Conservation (phyloP, 2,113 vertebrate genomes). For the Callipepla squamata region DNA sequence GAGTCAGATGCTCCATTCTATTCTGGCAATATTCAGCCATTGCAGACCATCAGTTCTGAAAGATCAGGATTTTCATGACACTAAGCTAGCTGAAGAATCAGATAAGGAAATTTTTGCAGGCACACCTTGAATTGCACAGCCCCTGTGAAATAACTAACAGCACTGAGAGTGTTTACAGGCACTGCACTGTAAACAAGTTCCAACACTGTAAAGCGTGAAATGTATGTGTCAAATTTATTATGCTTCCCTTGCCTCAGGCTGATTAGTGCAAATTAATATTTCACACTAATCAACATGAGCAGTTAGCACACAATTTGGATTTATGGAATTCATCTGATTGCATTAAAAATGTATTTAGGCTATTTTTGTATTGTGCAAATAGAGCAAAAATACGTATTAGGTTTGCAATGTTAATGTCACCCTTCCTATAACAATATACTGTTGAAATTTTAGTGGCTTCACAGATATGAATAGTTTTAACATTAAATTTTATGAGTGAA, state of each 20-base stretch:
- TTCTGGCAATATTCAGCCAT: background rate
- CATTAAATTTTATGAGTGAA: background rate
- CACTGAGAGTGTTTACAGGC: conserved; percentile 19
- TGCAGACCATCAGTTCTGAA: conserved; percentile 28
- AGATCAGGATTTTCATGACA: background rate
- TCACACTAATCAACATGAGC: conserved; percentile 73
- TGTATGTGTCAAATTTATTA: conserved; percentile 74
- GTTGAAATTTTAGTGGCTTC: background rate
- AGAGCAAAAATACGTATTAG: background rate
- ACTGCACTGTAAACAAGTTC: conserved; percentile 28
- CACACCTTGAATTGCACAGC: background rate
- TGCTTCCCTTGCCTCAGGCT: conserved; percentile 61
- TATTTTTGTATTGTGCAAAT: conserved; percentile 70
- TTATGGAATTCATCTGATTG: conserved; percentile 68
- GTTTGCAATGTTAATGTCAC: background rate
- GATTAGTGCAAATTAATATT: conserved; percentile 77
- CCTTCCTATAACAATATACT: background rate
- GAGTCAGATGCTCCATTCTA: background rate
- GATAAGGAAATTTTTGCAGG: conserved; percentile 23
- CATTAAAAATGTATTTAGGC: conserved; percentile 75
- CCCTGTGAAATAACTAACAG: conserved; percentile 11
- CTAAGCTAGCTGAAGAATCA: background rate
- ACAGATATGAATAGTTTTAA: background rate
- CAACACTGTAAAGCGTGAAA: conserved; percentile 61
- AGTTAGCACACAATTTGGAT: conserved; percentile 72